phyloP scores from a whole-genome alignment of 1,140 invertebrate species.

The Euura saliciscinereae region DNA sequence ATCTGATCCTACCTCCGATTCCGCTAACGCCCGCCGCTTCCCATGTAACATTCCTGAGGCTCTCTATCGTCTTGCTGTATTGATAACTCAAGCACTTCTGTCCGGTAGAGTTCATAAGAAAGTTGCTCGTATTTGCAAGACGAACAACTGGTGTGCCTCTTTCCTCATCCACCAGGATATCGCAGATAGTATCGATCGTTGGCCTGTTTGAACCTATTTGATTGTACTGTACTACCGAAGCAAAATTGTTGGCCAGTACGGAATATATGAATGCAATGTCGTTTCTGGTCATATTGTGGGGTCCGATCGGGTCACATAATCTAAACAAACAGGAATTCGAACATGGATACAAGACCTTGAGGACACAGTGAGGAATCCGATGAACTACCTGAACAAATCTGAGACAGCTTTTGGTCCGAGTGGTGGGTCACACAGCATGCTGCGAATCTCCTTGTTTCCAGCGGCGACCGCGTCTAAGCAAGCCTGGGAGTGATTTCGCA shows the following conservation, averaged over 20 bases:
- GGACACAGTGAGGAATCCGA: conserved; percentile 17
- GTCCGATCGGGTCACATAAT: conserved; percentile 78
- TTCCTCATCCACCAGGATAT: conserved; percentile 72
- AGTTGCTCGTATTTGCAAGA: conserved; percentile 74
- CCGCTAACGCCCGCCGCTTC: conserved; percentile 58
- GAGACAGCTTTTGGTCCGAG: conserved; percentile 68
- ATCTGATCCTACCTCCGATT: conserved; percentile 65
- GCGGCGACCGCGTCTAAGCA: conserved; percentile 70
- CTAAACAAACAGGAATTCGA: conserved; percentile 56
- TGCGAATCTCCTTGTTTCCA: conserved; percentile 70
- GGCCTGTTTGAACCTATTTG: conserved; percentile 74
- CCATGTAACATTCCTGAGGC: conserved; percentile 76
- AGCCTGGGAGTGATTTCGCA: conserved; percentile 64
- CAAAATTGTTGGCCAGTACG: conserved; percentile 82
- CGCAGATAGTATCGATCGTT: conserved; percentile 81
- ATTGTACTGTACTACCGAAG: conserved; percentile 92
- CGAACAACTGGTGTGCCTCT: conserved; percentile 69
- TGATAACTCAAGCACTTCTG: conserved; percentile 84
- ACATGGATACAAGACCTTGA: conserved; percentile 13
- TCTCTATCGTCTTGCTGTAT: conserved; percentile 79
- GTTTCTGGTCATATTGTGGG: conserved; percentile 61
- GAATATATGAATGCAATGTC: conserved; percentile 84
- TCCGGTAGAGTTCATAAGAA: conserved; percentile 72
- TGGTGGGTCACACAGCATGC: conserved; percentile 66
- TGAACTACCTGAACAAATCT: conserved; percentile 69